phyloP scores from a whole-genome alignment of 2,113 vertebrate genomes.

The Hippocampus zosterae region DNA sequence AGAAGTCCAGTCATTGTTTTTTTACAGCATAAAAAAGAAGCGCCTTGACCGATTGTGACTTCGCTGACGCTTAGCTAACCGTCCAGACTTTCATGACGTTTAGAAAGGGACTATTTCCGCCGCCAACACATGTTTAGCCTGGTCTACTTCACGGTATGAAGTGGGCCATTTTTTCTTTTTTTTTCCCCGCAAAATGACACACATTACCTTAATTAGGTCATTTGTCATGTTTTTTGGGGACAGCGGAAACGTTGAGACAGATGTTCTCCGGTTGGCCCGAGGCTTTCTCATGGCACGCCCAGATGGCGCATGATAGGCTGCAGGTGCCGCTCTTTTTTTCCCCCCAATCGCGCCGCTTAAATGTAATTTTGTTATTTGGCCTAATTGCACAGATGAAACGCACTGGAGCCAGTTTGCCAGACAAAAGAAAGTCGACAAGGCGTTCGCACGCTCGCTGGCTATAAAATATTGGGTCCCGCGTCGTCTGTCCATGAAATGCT shows the following conservation, averaged over 20 bases:
- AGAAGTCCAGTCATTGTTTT: too few relatives aligned
- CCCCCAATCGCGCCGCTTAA: not conserved
- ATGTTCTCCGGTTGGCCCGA: slow-evolving; percentile 11
- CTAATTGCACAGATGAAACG: not conserved
- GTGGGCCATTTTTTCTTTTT: not conserved
- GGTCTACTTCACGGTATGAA: too few relatives aligned
- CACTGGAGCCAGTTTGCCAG: not conserved
- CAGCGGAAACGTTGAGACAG: slow-evolving; percentile 23
- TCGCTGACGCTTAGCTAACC: too few relatives aligned
- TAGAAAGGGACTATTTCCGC: too few relatives aligned
- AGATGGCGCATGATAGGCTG: slow-evolving; percentile 24
- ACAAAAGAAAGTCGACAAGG: not conserved
- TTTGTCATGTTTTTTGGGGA: slow-evolving; percentile 46
- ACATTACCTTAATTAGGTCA: slow-evolving; percentile 41
- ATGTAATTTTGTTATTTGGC: not conserved
- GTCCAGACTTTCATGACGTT: too few relatives aligned
- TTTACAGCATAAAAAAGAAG: too few relatives aligned
- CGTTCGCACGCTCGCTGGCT: not conserved
- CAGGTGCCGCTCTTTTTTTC: slow-evolving; percentile 1
- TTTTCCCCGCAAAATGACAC: not conserved
- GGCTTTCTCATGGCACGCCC: slow-evolving; percentile 18
- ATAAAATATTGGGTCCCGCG: slow-evolving; percentile 1
- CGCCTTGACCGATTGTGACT: too few relatives aligned
- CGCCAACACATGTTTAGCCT: too few relatives aligned
- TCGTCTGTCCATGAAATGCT: slow-evolving; percentile 57